These are phyloP conservation scores for Polyploca ridens DNA, from an alignment of 2,888 invertebrate genomes.

Conservation along the genomic window DNA sequence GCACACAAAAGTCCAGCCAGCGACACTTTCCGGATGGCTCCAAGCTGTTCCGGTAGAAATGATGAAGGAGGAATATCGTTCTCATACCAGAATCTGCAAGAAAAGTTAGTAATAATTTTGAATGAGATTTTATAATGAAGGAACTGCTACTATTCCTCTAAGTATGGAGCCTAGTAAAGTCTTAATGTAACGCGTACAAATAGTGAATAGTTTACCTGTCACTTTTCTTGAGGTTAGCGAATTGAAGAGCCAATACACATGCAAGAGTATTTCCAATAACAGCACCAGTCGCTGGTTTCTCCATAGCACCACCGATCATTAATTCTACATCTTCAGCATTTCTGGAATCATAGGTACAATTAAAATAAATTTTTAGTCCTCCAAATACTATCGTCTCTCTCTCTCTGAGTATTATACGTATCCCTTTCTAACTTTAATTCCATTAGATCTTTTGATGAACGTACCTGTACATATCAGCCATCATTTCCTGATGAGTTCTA, in stretches of 20 bases:
- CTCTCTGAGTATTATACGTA: too few species aligned
- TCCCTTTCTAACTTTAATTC: not conserved
- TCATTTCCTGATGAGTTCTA: conserved; percentile 84
- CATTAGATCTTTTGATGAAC: conserved; percentile 20
- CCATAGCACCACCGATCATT: conserved; percentile 92
- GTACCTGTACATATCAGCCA: conserved; percentile 88
- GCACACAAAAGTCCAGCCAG: conserved; percentile 92
- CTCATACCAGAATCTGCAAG: conserved; percentile 94
- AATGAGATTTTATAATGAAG: not conserved
- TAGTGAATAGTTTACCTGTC: too few species aligned
- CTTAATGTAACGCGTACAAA: too few species aligned
- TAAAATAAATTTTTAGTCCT: not conserved
- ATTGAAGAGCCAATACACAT: conserved; percentile 94
- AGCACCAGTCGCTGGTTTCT: conserved; percentile 91
- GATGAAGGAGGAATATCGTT: conserved; percentile 96
- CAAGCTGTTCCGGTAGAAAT: conserved; percentile 89
- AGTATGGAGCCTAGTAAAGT: too few species aligned
- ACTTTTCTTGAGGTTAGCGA: conserved; percentile 91
- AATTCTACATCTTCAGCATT: conserved; percentile 92
- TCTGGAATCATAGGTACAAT: conserved; percentile 60
- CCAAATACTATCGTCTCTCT: too few species aligned
- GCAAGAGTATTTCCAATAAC: conserved; percentile 94
- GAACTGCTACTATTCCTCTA: too few species aligned
- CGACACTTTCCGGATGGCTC: conserved; percentile 91
- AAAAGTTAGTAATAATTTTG: conserved; percentile 2